Evolutionary conservation across 2,888 invertebrate species (phyloP), one percentile per base, ranked within the genome.

Genomic region (Biston betularia): DNA sequence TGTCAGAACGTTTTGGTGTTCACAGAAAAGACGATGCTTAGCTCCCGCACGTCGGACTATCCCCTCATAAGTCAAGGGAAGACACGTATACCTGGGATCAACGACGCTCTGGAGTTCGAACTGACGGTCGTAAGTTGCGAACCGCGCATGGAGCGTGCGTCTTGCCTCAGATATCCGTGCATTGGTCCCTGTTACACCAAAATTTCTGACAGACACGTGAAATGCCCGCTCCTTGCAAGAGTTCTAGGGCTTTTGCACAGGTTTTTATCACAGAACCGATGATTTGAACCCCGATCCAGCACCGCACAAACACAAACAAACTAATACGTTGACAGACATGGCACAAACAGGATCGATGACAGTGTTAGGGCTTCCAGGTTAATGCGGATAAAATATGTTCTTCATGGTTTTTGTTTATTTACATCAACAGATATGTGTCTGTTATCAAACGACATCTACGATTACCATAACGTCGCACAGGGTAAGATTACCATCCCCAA

Each of bases 401-500:
- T 62, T 58, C 42, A 66, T 82, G 78, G 75, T 79, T 68, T 70
- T 74, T 49, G 49, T 69, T 88, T 85, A 74, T 88, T 87, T 88
- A 83, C 88, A 83, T 82, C 90, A 90, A 87, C 96, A 98, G 98
- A 96, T 0, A 95, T 94, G 87, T 97, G 98, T 95, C 84, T 95
- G 81, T 96, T 99, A 87, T 95, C 96, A 83, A 95, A 98, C 92
- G 96, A 98, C 95, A 96, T 98, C 95, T 95, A 97, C 95, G 97
- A 98, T 94, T 99, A 99, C 96, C 94, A 95, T 95, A 97, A 96
- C 96, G 97, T 98, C 88, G 95, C 99, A 86, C 99, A 99, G 96
- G 99, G 99, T 95, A 98, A 98, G 96, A 96, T 96, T 89, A 97
- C 96, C 85, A 99, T 99, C 92, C 98, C 99, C 85, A 96, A 96